These are phyloP conservation scores for Ganaspis brasiliensis DNA, from an alignment of 2,888 invertebrate species.

Conservation along the genomic window DNA sequence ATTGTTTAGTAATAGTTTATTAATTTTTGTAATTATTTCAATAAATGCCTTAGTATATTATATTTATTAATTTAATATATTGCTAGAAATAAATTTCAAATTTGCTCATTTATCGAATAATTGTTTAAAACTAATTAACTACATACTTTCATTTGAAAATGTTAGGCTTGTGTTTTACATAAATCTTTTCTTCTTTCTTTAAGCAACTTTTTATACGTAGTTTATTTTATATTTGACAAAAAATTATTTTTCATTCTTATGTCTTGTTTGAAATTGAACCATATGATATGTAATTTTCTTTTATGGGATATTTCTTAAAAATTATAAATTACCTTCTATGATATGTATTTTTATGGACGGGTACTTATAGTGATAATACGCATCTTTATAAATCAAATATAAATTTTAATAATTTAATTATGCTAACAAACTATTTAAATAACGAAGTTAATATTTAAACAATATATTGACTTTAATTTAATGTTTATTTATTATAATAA, in stretches of 20 bases:
- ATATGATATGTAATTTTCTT: slow-evolving; percentile 9
- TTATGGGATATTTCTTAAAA: slow-evolving; percentile 55
- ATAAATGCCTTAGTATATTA: no score
- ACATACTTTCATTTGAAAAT: no score
- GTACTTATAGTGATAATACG: slow-evolving; percentile 10
- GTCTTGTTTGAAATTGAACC: not conserved
- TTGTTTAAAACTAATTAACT: no score
- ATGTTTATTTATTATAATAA: no score
- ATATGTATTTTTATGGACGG: slow-evolving; percentile 61
- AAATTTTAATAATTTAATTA: not conserved
- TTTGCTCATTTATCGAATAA: no score
- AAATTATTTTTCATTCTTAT: not conserved
- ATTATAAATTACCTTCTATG: slow-evolving; percentile 60
- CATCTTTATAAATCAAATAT: not conserved
- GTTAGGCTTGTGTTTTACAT: not conserved
- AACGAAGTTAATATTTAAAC: not conserved
- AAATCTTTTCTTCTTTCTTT: not conserved
- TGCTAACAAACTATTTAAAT: not conserved
- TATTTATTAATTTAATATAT: no score
- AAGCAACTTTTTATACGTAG: not conserved
- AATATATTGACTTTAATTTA: no score
- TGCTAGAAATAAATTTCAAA: no score
- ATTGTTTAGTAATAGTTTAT: no score
- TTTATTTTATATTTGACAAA: not conserved
- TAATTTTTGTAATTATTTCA: no score